phyloP scores from a whole-genome alignment of 2,797 vertebrate genomes.

The Gallirallus australis region DNA sequence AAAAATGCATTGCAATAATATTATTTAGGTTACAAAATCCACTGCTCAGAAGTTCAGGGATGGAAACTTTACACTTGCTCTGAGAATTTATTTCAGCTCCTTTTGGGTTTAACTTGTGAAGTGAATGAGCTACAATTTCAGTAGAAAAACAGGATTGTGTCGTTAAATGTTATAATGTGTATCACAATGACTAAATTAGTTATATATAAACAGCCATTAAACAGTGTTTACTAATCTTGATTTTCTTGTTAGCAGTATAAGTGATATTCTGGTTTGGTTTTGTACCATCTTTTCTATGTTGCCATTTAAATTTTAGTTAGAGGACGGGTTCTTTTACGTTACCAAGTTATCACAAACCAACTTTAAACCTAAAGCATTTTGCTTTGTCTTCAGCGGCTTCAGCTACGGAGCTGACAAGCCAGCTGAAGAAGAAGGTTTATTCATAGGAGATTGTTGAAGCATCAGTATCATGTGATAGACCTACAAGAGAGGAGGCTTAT shows the following conservation, averaged over 20 bases:
- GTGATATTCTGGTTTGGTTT: background rate
- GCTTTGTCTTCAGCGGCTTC: background rate
- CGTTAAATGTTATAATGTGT: background rate
- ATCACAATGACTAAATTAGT: background rate
- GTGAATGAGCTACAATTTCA: background rate
- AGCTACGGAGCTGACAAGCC: background rate
- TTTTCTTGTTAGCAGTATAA: background rate
- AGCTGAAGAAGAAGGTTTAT: background rate
- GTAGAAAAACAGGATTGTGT: background rate
- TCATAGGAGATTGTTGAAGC: background rate
- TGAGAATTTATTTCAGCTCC: constrained; percentile 23
- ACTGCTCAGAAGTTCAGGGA: background rate
- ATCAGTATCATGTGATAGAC: background rate
- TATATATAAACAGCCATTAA: background rate
- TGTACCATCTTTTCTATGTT: background rate
- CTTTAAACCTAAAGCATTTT: background rate
- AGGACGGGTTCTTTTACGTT: background rate
- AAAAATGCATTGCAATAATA: constrained; percentile 19
- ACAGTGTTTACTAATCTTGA: background rate
- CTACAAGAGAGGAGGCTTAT: background rate
- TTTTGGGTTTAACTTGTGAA: constrained; percentile 2
- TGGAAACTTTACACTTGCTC: background rate
- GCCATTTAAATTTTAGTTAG: background rate
- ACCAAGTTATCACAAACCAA: background rate
- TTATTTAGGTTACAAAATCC: constrained; percentile 19